Base-by-base conservation (phyloP, 2,797 vertebrate genomes). In the Channa striata region DNA sequence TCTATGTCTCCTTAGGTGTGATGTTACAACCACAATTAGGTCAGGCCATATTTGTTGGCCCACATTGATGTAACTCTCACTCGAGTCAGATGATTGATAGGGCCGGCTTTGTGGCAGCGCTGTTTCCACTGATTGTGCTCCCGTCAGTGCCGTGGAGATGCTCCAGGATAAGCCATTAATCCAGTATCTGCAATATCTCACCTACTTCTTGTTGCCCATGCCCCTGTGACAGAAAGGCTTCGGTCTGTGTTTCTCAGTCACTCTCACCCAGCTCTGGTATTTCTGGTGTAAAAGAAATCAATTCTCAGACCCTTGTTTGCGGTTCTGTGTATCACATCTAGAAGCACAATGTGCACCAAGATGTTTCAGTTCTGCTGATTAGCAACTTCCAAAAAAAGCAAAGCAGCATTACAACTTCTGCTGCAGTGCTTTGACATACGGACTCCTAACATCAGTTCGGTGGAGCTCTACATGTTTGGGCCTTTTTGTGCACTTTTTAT, bases 1-100 rank as follows among this genome's bases (percentile, higher is more conserved):
- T 47, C 59, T 39, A 60, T 42, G 11, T 51, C 60, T 62, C 42
- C 54, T 53, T 57, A 71, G 78, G 88, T 87, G 69, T 87, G 58
- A 74, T 49, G 66, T 89, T 91, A 81, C 91, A 84, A 6, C 54
- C 63, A 78, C 47, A 93, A 89, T 74, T 78, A 89, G 92, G 91
- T 91, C 92, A 91, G 84, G 62, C 49, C 65, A 70, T 76, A 81
- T 80, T 75, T 69, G 68, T 66, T 91, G 89, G 56, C 87, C 89
- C 74, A 84, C 76, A 85, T 87, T 57, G 75, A 89, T 83, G 79
- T 83, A 88, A 88, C 81, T 72, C 56, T 65, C n/a, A 5, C 61
- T 67, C 0, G 4, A 60, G 58, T 52, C 57, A 49, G 73, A 68
- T 83, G 72, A 86, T 84, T 77, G 84, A 89, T 72, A 54, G 58